Percentiles rank a stretch among this genome's conserved stretches.
phyloP scores from a whole-genome alignment of 2,113 vertebrate genomes.

The Uria lomvia region DNA sequence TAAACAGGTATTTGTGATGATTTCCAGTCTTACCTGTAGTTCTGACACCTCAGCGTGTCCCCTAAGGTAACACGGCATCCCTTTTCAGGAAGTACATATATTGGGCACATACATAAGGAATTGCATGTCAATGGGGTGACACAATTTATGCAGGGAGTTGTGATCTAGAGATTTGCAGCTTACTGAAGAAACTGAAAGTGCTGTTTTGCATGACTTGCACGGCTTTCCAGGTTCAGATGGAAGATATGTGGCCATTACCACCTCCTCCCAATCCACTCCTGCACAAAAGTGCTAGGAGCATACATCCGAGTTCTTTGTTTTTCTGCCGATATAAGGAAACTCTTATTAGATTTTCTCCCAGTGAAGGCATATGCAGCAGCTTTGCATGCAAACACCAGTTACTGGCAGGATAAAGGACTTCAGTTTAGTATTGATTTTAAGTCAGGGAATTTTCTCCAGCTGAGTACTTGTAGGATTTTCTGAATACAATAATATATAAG shows the following conservation, averaged over 20 bases:
- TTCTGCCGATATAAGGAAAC: conserved; percentile 37
- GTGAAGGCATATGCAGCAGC: conserved; percentile 35
- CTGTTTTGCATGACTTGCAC: neutral
- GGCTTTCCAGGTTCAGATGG: neutral
- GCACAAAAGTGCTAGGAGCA: conserved; percentile 8
- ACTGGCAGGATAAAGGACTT: conserved; percentile 46
- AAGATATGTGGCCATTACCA: neutral
- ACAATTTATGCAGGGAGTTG: neutral
- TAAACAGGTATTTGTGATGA: neutral
- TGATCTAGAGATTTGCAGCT: neutral
- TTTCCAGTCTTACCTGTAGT: neutral
- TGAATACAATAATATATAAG: conserved; percentile 17
- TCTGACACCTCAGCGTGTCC: neutral
- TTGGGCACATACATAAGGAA: neutral
- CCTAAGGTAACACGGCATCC: too few species aligned
- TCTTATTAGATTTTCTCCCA: conserved; percentile 30
- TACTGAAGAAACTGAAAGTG: neutral
- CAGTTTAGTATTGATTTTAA: conserved; percentile 61
- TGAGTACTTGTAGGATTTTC: conserved; percentile 19
- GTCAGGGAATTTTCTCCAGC: conserved; percentile 37
- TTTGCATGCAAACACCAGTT: conserved; percentile 59
- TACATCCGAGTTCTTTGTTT: neutral
- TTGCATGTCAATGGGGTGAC: neutral
- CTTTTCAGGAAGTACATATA: neutral
- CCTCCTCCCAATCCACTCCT: neutral